Conservation (phyloP, 92 coral and sea anemone genomes). For the Pocillopora grandis region DNA sequence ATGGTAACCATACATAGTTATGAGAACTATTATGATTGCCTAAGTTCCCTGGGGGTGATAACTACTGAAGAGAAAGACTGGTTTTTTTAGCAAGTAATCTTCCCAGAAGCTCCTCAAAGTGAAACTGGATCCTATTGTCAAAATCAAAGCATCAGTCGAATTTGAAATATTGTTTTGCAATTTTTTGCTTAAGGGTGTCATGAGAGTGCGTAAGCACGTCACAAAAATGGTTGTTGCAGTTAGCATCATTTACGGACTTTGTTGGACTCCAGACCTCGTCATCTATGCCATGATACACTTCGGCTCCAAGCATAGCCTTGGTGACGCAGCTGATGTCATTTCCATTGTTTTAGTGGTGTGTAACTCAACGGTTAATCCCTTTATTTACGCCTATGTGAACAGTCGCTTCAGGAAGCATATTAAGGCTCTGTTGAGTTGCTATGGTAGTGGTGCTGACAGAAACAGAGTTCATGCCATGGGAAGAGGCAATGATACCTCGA, state of each 20-base stretch:
- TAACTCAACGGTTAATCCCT: slow-evolving; percentile 27
- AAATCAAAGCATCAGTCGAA: too few relatives aligned
- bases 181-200: slow-evolving; percentile 1
- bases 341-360: slow-evolving; percentile 32
- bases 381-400: slow-evolving; percentile 29
- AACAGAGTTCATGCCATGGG: not conserved
- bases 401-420: slow-evolving; percentile 28
- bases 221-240: slow-evolving; percentile 65
- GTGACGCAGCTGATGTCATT: slow-evolving; percentile 21
- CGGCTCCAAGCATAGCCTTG: slow-evolving; percentile 17
- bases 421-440: slow-evolving; percentile 11
- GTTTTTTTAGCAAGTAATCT: too few relatives aligned
- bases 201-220: slow-evolving; percentile 48
- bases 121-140: too few relatives aligned
- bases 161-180: too few relatives aligned
- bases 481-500: not conserved
- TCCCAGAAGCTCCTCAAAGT: too few relatives aligned
- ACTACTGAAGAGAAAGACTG: too few relatives aligned
- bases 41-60: too few relatives aligned
- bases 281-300: slow-evolving; percentile 31
- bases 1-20: too few relatives aligned
- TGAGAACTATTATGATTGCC: too few relatives aligned
- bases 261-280: slow-evolving; percentile 59
- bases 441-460: not conserved
- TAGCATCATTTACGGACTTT: slow-evolving; percentile 46